Evolutionary conservation across 2,113 vertebrate species (phyloP).

Genomic region (Dipodomys merriami): DNA sequence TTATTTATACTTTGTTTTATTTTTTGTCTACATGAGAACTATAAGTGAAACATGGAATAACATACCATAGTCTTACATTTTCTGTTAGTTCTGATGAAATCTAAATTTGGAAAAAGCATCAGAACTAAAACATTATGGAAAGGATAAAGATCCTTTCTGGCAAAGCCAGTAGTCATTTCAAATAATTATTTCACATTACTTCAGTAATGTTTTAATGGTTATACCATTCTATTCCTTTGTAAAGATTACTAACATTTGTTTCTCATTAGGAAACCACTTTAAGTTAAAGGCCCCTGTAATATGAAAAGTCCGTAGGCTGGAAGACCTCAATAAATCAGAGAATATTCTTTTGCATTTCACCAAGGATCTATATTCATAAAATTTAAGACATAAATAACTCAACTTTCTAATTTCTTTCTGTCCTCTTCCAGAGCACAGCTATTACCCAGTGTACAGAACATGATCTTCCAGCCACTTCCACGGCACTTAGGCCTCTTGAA

Average conservation of each 20-base stretch:
- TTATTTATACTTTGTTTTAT: conserved; percentile 40
- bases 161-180: conserved; percentile 59
- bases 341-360: conserved; percentile 67
- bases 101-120: conserved; percentile 76
- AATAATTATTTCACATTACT: conserved; percentile 69
- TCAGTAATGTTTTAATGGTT: conserved; percentile 75
- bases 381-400: conserved; percentile 8
- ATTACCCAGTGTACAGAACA: conserved; percentile 61
- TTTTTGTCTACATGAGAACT: not conserved
- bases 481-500: conserved; percentile 86
- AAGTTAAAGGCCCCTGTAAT: conserved; percentile 52
- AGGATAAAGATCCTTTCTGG: conserved; percentile 67
- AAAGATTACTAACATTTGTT: conserved; percentile 65
- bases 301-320: conserved; percentile 34
- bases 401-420: conserved; percentile 13
- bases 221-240: conserved; percentile 70
- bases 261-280: conserved; percentile 66
- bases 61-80: conserved; percentile 79
- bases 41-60: conserved; percentile 46
- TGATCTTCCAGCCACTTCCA: conserved; percentile 87
- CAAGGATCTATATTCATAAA: conserved; percentile 47
- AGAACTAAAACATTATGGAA: conserved; percentile 62
- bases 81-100: conserved; percentile 83
- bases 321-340: conserved; percentile 66
- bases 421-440: conserved; percentile 7